Conservation (phyloP, 2,888 invertebrate genomes). For the Labia minor region DNA sequence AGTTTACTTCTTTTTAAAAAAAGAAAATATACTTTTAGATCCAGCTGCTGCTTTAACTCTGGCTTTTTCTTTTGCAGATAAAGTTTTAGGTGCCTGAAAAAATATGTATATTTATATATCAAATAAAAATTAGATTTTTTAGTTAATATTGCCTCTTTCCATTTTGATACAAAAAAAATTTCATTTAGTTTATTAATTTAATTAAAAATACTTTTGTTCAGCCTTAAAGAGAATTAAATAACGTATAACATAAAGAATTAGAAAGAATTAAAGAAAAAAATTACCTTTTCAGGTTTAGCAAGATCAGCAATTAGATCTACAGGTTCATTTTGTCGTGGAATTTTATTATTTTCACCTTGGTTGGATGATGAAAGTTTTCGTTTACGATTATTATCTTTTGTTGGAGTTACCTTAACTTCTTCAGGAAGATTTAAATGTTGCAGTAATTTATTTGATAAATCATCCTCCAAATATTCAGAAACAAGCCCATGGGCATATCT, state of each 20-base stretch:
- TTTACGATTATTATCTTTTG: conserved; percentile 28
- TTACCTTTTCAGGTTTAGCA: conserved; percentile 36
- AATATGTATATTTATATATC: conserved; percentile 19
- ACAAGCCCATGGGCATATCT: conserved; percentile 69
- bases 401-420: conserved; percentile 39
- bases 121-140: neutral
- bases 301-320: conserved; percentile 30
- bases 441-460: conserved; percentile 52
- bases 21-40: conserved; percentile 67
- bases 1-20: conserved; percentile 56
- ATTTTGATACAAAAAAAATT: no score
- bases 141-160: no score
- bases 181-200: no score
- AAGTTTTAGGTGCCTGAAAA: conserved; percentile 35
- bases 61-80: conserved; percentile 62
- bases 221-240: no score
- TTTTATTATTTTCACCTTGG: conserved; percentile 21
- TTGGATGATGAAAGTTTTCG: conserved; percentile 19
- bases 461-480: conserved; percentile 63
- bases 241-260: no score
- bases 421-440: conserved; percentile 54
- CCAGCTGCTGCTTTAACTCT: conserved; percentile 66
- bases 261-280: conserved; percentile 14
- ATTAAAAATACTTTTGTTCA: no score
- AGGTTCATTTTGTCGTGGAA: conserved; percentile 22